Evolutionary conservation across 1,140 invertebrate species (phyloP).

Genomic region (Coboldia fuscipes): DNA sequence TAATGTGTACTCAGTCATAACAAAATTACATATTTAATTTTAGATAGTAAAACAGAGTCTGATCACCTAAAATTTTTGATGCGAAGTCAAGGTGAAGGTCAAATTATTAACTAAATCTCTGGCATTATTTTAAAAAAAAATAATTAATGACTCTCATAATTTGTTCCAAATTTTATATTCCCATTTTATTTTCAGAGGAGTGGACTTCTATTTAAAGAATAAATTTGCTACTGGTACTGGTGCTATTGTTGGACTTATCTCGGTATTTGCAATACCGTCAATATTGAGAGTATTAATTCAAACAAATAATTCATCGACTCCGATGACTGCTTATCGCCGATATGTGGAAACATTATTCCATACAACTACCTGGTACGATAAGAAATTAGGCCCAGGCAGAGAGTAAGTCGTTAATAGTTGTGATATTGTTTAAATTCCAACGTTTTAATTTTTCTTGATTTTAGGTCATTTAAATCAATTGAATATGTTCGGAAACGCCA

Average conservation of each 20-base stretch:
- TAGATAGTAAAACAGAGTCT: too few relatives aligned
- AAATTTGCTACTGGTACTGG: conserved; percentile 31
- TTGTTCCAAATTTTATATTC: conserved; percentile 1
- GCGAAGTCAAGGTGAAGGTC: too few relatives aligned
- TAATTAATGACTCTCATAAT: too few relatives aligned
- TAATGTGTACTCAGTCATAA: too few relatives aligned
- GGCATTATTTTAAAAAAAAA: too few relatives aligned
- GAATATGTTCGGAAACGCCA: conserved; percentile 40
- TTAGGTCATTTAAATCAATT: conserved; percentile 38
- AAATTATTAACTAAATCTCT: too few relatives aligned
- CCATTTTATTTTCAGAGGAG: conserved; percentile 28
- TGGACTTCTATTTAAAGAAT: conserved; percentile 35
- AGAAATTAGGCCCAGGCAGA: conserved; percentile 29
- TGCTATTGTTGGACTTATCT: conserved; percentile 36
- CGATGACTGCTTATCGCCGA: conserved; percentile 43
- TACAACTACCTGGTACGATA: conserved; percentile 47
- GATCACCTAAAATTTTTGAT: too few relatives aligned
- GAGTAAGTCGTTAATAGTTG: conserved; percentile 22
- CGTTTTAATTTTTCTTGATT: conserved; percentile 5
- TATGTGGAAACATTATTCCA: conserved; percentile 53
- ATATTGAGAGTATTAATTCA: conserved; percentile 38
- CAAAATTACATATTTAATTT: too few relatives aligned
- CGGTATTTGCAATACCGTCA: conserved; percentile 35
- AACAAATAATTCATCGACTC: conserved; percentile 36
- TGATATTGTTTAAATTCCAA: conserved; percentile 7